Evolutionary conservation across 2,888 invertebrate genomes (phyloP), one percentile per base, ranked within the genome.

Genomic region (Orgyia antiqua): DNA sequence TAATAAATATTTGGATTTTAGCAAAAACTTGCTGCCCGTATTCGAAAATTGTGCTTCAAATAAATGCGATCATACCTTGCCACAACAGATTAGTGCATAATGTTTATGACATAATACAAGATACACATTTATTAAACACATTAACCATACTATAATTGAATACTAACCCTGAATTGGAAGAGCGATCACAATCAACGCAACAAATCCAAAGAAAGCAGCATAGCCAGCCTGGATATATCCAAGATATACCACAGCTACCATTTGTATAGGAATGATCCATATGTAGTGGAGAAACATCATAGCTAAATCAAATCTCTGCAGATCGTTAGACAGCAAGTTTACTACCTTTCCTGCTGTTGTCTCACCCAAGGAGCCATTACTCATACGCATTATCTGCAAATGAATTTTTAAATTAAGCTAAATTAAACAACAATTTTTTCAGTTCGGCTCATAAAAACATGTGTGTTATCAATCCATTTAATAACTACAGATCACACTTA

Each of bases 261-360:
- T 56, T 15, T 90, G 86, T 5, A 88, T 39, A 0, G 96, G 95
- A 11, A 93, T 92, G n/a, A 94, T 89, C 94, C 95, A 94, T 44
- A 94, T 72, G 61, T 90, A 94, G 68, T 95, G 93, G 3, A 95
- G 66, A 60, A 92, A 93, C 18, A 92, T 74, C 19, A 92, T 88
- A 2, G 92, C 90, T 68, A 92, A 58, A 65, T 96, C 96, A 58
- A 96, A 95, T 17, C 96, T 89, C 62, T 91, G 92, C 27, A 96
- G 91, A 61, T 97, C 97, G 62, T 96, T 96, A 10, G 95, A 94
- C 29, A 97, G 83, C 13, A 97, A 74, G 74, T 97, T 97, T 8
- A 96, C 93, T 15, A 97, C 91, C 73, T 96, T 94, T 0, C 96
- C 96, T 0, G 92, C 91, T 0, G 96, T 93, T 0, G 96, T 95